These are phyloP conservation scores for Brachionus sp. DNA, from an alignment of 1,140 invertebrate species.

Conservation along the genomic window DNA sequence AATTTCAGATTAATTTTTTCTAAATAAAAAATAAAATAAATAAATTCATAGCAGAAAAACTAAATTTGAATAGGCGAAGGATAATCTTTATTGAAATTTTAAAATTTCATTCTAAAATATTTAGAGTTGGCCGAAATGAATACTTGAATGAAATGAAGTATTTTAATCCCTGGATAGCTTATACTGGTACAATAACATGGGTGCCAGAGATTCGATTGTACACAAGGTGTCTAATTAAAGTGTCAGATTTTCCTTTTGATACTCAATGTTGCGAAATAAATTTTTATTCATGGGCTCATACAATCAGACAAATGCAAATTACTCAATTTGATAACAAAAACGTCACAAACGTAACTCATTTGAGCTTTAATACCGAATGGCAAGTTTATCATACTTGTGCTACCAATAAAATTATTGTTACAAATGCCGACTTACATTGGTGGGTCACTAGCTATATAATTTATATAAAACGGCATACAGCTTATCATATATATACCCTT, in stretches of 20 bases:
- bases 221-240: slow-evolving; percentile 35
- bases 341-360: slow-evolving; percentile 35
- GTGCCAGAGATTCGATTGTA: slow-evolving; percentile 38
- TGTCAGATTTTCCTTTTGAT: slow-evolving; percentile 45
- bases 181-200: slow-evolving; percentile 43
- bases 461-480: slow-evolving; percentile 39
- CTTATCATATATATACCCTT: slow-evolving; percentile 34
- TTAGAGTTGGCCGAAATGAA: slow-evolving; percentile 38
- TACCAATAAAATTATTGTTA: slow-evolving; percentile 19
- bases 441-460: slow-evolving; percentile 36
- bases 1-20: neutral
- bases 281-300: slow-evolving; percentile 45
- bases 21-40: neutral
- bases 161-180: slow-evolving; percentile 43
- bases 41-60: neutral
- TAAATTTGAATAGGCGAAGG: neutral
- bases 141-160: slow-evolving; percentile 41
- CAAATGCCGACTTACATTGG: slow-evolving; percentile 37
- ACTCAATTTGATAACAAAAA: slow-evolving; percentile 31
- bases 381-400: slow-evolving; percentile 45
- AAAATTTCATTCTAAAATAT: neutral
- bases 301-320: slow-evolving; percentile 44
- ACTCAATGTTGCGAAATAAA: slow-evolving; percentile 43
- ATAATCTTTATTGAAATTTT: neutral
- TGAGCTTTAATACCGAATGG: slow-evolving; percentile 45